A percentile compares a stretch with the other conserved stretches of the same genome.
Conservation (phyloP, 2,113 vertebrate genomes). For the Antechinus stuartii region DNA sequence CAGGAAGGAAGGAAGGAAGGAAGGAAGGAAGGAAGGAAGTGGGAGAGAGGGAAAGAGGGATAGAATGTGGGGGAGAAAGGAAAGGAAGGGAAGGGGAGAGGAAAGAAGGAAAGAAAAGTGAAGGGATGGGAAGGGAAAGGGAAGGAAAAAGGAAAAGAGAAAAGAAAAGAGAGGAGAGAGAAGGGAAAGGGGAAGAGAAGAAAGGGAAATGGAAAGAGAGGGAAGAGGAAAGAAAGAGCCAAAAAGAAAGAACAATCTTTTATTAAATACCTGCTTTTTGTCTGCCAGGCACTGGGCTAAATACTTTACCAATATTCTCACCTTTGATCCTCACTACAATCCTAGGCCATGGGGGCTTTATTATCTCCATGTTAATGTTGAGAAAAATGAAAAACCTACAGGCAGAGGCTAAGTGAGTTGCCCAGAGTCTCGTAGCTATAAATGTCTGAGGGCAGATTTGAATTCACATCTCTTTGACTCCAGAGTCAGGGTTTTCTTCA, state of each 20-base stretch:
- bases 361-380: neutral
- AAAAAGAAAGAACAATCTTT: neutral
- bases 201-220: too few relatives aligned
- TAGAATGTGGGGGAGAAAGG: too few relatives aligned
- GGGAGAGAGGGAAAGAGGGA: too few relatives aligned
- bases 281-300: neutral
- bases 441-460: neutral
- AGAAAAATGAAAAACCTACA: neutral
- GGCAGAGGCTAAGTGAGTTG: neutral
- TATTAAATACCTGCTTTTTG: neutral
- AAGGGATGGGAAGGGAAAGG: too few relatives aligned
- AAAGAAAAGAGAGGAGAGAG: too few relatives aligned
- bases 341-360: neutral
- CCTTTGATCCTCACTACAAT: neutral
- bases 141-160: too few relatives aligned
- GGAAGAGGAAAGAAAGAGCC: neutral
- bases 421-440: neutral
- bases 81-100: fast-evolving
- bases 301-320: neutral
- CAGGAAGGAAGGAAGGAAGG: too few relatives aligned
- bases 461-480: neutral
- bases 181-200: too few relatives aligned
- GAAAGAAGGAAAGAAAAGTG: neutral
- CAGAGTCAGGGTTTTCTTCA: neutral
- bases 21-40: too few relatives aligned